A percentile compares a stretch with the other conserved stretches of the same genome.
Evolutionary conservation across 2,888 invertebrate genomes (phyloP).

Genomic region (Euzetes globulus): DNA sequence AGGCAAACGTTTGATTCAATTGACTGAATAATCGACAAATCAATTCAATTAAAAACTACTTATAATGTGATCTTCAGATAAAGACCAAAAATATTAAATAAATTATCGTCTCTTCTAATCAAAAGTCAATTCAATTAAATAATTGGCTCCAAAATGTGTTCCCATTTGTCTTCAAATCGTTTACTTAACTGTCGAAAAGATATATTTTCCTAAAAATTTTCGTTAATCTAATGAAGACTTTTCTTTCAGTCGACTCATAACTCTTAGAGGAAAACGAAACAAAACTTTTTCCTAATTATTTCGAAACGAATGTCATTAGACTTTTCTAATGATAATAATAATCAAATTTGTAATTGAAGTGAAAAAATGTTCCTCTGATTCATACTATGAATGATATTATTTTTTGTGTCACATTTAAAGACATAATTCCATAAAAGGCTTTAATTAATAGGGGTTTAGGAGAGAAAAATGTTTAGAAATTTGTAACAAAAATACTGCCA

Average conservation of each 20-base stretch:
- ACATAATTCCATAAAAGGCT: conserved; percentile 5
- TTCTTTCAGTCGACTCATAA: neutral
- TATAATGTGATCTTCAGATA: neutral
- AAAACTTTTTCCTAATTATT: neutral
- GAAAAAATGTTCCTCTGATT: neutral
- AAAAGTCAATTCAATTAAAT: neutral
- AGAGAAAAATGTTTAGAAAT: neutral
- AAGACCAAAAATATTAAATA: neutral
- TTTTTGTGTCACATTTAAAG: too few species aligned
- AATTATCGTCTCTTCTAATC: neutral
- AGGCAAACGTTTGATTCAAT: too few species aligned
- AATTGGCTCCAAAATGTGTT: too few species aligned
- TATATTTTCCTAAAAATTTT: neutral
- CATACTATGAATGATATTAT: neutral
- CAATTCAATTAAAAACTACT: neutral
- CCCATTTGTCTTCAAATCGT: too few species aligned
- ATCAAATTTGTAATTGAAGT: neutral
- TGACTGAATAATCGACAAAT: too few species aligned
- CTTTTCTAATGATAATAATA: neutral
- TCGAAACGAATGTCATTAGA: neutral
- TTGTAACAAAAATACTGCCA: neutral
- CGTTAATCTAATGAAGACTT: neutral
- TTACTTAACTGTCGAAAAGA: too few species aligned
- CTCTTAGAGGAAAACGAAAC: neutral
- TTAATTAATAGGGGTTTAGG: neutral